Base-by-base conservation (phyloP, 2,888 invertebrate species). In the Meliscaeva auricollis region DNA sequence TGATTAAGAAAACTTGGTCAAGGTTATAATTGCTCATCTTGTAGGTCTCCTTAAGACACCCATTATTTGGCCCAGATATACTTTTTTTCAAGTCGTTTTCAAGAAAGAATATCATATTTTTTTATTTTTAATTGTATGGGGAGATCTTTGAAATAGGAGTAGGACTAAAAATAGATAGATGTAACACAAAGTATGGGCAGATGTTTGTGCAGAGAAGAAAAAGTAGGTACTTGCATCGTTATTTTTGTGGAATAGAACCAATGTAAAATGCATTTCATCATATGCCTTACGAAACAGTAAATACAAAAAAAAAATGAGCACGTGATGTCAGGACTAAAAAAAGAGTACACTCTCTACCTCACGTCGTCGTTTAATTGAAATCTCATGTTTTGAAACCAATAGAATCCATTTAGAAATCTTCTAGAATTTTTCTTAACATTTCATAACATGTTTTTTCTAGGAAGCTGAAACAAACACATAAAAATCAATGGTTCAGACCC, bases 1-100 rank as follows among this genome's bases (percentile, higher is more conserved):
- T 58, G 69, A 75, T 64, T 78, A 70, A 58, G 79, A 44, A 54
- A 68, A 79, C 69, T 70, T 84, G 75, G 70, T 69, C 80, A 84
- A 76, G 75, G 80, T 68, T 72, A 72, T 60, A 66, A 72, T 75
- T 80, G 58, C 58, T 80, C 70, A 60, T 74, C 64, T 52, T 60
- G 80, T 77, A 68, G 32, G 44, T 60, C 32, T 13, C 64, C 44
- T 52, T 48, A 66, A 54, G 58, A 60, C 60, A 60, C 70, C 79
- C 74, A 70, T 75, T 50, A 75, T 64, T 75, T 70, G 69, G 44
- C 38, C 50, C 50, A 69, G 64, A 80, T 50, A 22, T 13, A 2
- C 7, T 3, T 52, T 75, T 81, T 74, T 62, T 30, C 13, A 7
- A 20, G 38, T 46, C 20, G 4, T n/a, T 32, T 26, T 26, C 6